Evolutionary conservation across 2,113 vertebrate species (phyloP), one percentile per base, ranked within the genome.

Genomic region (Orcinus orca): DNA sequence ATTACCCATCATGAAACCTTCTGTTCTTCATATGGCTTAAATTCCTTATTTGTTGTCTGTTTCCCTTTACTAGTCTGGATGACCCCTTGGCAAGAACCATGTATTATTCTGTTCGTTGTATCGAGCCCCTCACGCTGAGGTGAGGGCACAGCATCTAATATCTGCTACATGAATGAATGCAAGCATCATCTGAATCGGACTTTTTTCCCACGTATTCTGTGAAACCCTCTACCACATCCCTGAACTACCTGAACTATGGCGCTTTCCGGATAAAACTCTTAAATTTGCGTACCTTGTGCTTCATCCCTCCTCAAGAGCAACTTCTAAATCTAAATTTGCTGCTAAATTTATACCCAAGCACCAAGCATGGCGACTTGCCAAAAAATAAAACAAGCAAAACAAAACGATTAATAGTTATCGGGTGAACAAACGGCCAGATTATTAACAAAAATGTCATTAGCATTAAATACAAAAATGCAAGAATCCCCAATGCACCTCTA

Each of bases 111-210:
- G 11, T 13, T 79, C n/a, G 15, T 2, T 65, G 14, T 6, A 53
- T 11, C 29, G 44, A 90, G n/a, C 18, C n/a, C 38, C 20, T 26
- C 36, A 13, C 1, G 4, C 25, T 23, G 14, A 33, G 87, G 11
- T 17, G 31, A 53, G 44, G 36, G 2, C 2, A 7, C 0, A 36
- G 67, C 0, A 50, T 21, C 14, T 4, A 13, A 18, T 12, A n/a
- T 7, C 33, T 18, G 8, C 9, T 20, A 33, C 21, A 38, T 26
- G 18, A 83, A 62, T 13, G n/a, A 5, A 21, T 23, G 33, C 65
- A 60, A 67, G 67, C 12, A 1, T 63, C 33, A 26, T 47, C 14
- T 33, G 50, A 77, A 86, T 41, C 44, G 7, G 33, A 31, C 36
- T 4, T 53, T n/a, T 36, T 38, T 33, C 13, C 62, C 53, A 38